phyloP scores from a whole-genome alignment of 2,797 vertebrate genomes.

The Neomorphus geoffroyi region DNA sequence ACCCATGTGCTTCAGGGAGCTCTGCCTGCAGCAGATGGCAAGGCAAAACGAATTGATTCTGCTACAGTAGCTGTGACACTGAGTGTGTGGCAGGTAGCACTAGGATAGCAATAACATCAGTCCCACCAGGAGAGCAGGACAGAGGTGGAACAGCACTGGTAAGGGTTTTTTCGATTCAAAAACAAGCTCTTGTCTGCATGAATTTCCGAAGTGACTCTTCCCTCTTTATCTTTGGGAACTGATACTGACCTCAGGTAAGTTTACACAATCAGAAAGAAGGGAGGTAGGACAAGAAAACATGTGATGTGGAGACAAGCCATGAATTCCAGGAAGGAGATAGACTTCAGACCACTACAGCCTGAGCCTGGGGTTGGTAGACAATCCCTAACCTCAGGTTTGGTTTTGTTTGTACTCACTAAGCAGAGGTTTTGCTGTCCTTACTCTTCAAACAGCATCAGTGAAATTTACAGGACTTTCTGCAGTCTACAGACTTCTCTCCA shows the following conservation, averaged over 20 bases:
- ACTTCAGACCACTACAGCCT: background rate
- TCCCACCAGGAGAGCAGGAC: background rate
- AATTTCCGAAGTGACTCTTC: background rate
- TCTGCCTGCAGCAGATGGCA: background rate
- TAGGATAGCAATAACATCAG: background rate
- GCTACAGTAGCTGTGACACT: fast-evolving
- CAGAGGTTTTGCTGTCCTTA: background rate
- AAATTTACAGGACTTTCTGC: background rate
- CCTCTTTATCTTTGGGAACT: background rate
- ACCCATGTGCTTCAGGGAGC: fast-evolving
- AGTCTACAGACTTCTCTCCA: background rate
- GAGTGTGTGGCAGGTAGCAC: fast-evolving
- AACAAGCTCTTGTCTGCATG: background rate
- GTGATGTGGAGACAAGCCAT: background rate
- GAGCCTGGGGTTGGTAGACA: background rate
- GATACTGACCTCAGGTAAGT: fast-evolving
- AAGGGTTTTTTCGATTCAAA: background rate
- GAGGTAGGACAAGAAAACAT: background rate
- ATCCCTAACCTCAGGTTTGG: background rate
- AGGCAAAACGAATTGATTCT: background rate
- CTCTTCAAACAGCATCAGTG: background rate
- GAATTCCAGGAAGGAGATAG: background rate
- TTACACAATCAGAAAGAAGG: background rate
- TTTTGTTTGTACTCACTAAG: background rate
- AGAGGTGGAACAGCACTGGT: background rate